Conservation (phyloP, 2,797 vertebrate species). For the Pampus argenteus region DNA sequence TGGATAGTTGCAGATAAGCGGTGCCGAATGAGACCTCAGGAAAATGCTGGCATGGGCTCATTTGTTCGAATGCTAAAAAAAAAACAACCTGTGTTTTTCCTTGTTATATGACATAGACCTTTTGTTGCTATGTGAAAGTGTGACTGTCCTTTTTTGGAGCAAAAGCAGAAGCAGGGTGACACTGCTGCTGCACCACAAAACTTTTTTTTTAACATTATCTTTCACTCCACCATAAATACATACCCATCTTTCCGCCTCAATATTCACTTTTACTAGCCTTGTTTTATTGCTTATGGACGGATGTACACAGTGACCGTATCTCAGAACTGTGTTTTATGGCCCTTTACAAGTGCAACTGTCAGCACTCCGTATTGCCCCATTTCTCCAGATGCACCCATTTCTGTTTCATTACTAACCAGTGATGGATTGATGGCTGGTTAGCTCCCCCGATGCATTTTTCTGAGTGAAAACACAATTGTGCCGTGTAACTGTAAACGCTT, state of each 20-base stretch:
- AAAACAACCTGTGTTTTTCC: background rate
- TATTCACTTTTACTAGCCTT: slow-evolving; percentile 39
- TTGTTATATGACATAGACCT: background rate
- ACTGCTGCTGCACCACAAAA: no score
- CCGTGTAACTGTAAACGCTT: slow-evolving; percentile 23
- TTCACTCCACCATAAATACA: slow-evolving; percentile 34
- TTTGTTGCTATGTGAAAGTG: background rate
- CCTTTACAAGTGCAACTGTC: slow-evolving; percentile 39
- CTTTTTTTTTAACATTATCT: slow-evolving; percentile 4
- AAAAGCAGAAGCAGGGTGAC: background rate
- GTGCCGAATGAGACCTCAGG: background rate
- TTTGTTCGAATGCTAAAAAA: slow-evolving; percentile 16
- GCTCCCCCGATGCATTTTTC: slow-evolving; percentile 18
- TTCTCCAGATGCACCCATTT: slow-evolving; percentile 45
- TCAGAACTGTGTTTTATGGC: slow-evolving; percentile 49
- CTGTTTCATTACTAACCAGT: slow-evolving; percentile 45
- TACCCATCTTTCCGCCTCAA: background rate
- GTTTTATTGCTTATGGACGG: slow-evolving; percentile 45
- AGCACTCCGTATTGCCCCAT: slow-evolving; percentile 29
- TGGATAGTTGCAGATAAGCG: slow-evolving; percentile 16
- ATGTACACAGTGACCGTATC: slow-evolving; percentile 17
- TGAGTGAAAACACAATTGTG: slow-evolving; percentile 30
- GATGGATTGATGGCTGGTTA: slow-evolving; percentile 51
- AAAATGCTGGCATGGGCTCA: background rate
- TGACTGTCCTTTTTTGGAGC: background rate